Evolutionary conservation across 1,140 invertebrate genomes (phyloP), one percentile per base, ranked within the genome.

Genomic region (Luehdorfia chinensis): DNA sequence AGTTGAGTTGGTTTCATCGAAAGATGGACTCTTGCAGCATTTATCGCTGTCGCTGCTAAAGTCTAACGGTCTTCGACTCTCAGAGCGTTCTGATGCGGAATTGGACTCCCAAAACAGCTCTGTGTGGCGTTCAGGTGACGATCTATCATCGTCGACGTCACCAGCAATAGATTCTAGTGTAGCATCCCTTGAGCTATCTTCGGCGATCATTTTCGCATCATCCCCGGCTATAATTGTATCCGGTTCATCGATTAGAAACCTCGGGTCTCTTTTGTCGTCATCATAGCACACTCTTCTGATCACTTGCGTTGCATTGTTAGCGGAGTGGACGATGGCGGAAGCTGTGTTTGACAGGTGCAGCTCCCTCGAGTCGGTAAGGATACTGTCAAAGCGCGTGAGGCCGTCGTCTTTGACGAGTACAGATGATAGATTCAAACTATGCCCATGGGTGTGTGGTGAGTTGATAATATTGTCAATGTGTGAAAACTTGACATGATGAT

Each of bases 31-130:
- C 48, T 87, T 88, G 51, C 84, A 87, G 44, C 85, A 87, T 32
- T 87, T 87, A 41, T 88, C 84, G 47, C 81, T 87, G 53, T 88
- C 87, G 34, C 77, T 84, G 34, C 84, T 87, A 31, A 84, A 88
- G 49, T 87, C 84, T 6, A 87, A 37, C 0, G 74, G 75, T 7
- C 84, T 54, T 1, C 72, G 58, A 27, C 73, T 55, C 11, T 84
- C 78, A 0, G 70, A 76, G n/a, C 79, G 66, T 34, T 81, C 79
- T 0, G 75, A 81, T 1, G 75, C 65, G 0, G 81, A 83, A 25
- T 79, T 85, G 0, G 81, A 80, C 37, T 88, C 85, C 87, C 87
- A 88, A 45, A 86, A 88, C 9, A 87, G 49, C 47, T 87, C 85
- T 1, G 75, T 52, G 47, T 80, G 71, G 12, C 78, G 59, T 43